Base-by-base conservation (phyloP, 2,888 invertebrate genomes). In the Caenorhabditis sp. region DNA sequence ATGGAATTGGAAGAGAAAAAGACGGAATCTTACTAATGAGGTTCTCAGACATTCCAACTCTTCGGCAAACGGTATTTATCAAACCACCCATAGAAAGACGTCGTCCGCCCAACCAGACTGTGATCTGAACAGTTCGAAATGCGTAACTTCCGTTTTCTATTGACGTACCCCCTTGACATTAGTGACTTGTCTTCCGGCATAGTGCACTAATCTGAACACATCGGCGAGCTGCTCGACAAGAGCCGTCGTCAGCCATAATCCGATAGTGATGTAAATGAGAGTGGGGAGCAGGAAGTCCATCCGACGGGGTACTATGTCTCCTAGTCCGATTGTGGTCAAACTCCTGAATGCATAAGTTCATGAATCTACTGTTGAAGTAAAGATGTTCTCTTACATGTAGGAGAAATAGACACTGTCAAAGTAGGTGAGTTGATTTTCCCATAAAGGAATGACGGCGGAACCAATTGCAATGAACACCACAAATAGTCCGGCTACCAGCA, bases 391-490 rank as follows among this genome's bases (percentile, higher is more conserved):
- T 79, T 32, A 85, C 87, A 87, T 87, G 68, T 87, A 87, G 0
- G 86, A 86, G 53, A 87, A 87, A 55, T 87, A 87, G 20, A 87
- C 86, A 56, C 86, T 87, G 70, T 87, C 86, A 55, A 87, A 87
- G 63, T 87, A 87, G 3, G 87, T 81, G 3, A 87, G 72, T 26
- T 87, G 78, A n/a, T 84, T 72, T 50, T 87, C 87, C 87, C 87
- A 87, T 45, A 86, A 56, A 22, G 87, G 87, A 27, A 87, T 74
- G 0, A 87, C 81, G 2, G 87, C 87, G 1, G 87, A 87, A 1
- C 87, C 87, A 22, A 83, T 80, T 1, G 86, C 87, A 15, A 87
- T 87, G 68, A 87, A 87, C 0, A 74, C 72, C 5, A 87, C 76
- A 48, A 87, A 85, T 2, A 87, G 53, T 15, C 79, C 71, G 9